Conservation (phyloP, 2,888 invertebrate species). For the Pharmacophagus antenor region DNA sequence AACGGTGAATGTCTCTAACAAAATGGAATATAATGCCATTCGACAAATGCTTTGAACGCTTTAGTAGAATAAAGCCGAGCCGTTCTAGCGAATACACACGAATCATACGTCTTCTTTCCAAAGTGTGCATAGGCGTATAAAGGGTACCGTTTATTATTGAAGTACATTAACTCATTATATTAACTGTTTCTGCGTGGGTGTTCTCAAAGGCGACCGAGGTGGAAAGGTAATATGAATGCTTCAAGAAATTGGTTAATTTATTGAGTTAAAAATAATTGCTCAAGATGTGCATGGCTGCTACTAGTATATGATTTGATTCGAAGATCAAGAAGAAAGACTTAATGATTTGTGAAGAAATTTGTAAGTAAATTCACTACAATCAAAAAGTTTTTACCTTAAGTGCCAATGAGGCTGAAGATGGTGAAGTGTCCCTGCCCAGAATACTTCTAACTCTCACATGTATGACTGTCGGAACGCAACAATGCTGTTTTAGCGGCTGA, state of each 20-base stretch:
- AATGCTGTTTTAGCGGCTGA: no score
- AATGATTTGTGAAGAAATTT: no score
- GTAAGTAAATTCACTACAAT: no score
- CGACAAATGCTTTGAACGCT: neutral
- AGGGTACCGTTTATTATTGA: neutral
- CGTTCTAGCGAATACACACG: neutral
- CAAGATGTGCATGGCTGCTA: no score
- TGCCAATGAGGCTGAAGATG: no score
- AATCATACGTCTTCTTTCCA: constrained; percentile 5
- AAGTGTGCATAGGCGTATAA: constrained; percentile 1
- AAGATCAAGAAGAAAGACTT: no score
- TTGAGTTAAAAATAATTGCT: neutral
- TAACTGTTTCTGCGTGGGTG: neutral
- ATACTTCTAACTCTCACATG: no score
- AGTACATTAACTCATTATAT: neutral
- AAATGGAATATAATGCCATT: neutral
- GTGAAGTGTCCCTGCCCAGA: no score
- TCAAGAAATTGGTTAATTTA: neutral
- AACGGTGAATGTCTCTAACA: neutral
- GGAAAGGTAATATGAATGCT: neutral
- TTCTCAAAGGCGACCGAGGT: neutral
- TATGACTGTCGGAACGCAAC: no score
- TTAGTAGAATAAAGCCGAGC: neutral
- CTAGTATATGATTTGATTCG: no score
- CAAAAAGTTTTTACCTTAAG: no score